Conservation (phyloP, 2,113 vertebrate genomes). For the Brachyhypopomus occidentalis region DNA sequence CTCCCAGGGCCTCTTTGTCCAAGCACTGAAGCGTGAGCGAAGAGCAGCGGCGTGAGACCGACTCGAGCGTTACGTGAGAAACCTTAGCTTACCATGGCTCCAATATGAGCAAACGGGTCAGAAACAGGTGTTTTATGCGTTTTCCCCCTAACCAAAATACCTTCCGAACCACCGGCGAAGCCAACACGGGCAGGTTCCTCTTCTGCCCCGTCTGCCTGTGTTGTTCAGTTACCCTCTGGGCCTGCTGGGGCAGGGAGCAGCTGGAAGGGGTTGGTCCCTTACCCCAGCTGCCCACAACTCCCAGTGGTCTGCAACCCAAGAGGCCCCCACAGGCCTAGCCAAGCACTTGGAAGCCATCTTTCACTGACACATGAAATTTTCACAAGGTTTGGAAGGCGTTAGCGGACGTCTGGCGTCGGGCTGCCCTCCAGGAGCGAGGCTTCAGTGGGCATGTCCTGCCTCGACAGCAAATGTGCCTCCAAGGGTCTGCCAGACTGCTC, state of each 20-base stretch:
- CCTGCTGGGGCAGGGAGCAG: conserved; percentile 9
- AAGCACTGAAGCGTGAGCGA: background rate
- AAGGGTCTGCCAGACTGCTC: background rate
- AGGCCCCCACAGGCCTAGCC: conserved; percentile 16
- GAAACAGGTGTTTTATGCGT: background rate
- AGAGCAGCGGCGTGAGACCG: background rate
- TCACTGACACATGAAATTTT: conserved; percentile 37
- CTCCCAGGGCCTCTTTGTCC: background rate
- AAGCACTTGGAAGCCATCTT: conserved; percentile 60
- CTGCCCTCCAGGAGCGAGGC: conserved; percentile 36
- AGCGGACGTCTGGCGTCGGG: conserved; percentile 31
- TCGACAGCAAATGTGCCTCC: background rate
- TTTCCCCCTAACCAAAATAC: background rate
- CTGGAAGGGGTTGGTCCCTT: conserved; percentile 53
- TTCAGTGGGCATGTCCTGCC: background rate
- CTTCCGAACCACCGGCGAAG: background rate
- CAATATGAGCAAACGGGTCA: background rate
- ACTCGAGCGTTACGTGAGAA: background rate
- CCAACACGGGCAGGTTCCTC: conserved; percentile 8
- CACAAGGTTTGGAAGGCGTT: conserved; percentile 34
- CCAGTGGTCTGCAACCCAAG: conserved; percentile 56
- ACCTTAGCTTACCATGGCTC: background rate
- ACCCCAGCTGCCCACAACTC: conserved; percentile 52
- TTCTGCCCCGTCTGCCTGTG: conserved; percentile 35
- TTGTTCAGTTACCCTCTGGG: conserved; percentile 25